Conservation (phyloP, 1,140 invertebrate genomes). For the Leucophenga varia region DNA sequence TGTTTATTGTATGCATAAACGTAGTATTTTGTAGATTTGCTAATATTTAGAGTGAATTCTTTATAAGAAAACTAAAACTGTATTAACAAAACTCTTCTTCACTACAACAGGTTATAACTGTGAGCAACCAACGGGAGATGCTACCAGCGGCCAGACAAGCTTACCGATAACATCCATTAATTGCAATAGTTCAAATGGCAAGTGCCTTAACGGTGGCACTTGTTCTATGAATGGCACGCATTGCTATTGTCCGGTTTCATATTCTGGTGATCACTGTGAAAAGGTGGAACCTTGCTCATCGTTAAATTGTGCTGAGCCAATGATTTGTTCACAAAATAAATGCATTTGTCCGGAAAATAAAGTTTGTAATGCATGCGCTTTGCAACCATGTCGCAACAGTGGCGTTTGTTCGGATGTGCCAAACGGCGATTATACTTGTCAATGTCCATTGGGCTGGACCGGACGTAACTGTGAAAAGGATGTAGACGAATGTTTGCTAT, state of each 20-base stretch:
- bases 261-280: constrained; percentile 77
- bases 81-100: constrained; percentile 6
- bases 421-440: constrained; percentile 71
- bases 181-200: constrained; percentile 53
- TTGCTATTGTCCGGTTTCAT: constrained; percentile 74
- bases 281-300: constrained; percentile 67
- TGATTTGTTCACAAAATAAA: constrained; percentile 66
- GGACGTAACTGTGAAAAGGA: constrained; percentile 73
- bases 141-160: constrained; percentile 9
- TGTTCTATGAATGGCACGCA: constrained; percentile 73
- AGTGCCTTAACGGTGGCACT: constrained; percentile 73
- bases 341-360: constrained; percentile 60
- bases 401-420: constrained; percentile 62
- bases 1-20: too few species aligned
- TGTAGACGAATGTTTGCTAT: constrained; percentile 73
- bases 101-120: constrained; percentile 45
- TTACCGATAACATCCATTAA: constrained; percentile 40
- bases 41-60: not conserved
- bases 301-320: constrained; percentile 57
- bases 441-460: constrained; percentile 74
- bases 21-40: too few species aligned
- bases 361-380: constrained; percentile 59
- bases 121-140: constrained; percentile 34
- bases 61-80: not conserved
- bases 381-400: constrained; percentile 68